Conservation (phyloP, 2,888 invertebrate genomes). For the Tachina lurida region DNA sequence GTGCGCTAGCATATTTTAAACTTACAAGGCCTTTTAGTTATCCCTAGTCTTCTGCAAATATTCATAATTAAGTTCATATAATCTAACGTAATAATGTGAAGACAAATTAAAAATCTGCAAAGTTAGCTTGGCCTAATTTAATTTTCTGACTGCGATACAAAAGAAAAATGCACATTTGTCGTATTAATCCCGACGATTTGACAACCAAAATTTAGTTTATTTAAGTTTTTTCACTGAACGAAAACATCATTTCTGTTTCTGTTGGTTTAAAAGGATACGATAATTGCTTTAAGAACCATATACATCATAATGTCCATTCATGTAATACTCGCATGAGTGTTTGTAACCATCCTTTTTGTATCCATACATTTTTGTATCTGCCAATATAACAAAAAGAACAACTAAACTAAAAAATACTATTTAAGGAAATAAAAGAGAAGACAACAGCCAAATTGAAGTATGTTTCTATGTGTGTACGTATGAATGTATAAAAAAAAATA, state of each 20-base stretch:
- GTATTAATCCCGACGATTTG: conserved; percentile 56
- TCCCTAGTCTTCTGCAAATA: too few species aligned
- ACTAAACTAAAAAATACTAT: background rate
- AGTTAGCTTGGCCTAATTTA: background rate
- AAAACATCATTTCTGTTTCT: conserved; percentile 5
- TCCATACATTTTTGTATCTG: background rate
- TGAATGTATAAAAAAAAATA: background rate
- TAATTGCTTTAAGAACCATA: conserved; percentile 65
- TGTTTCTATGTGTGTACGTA: background rate
- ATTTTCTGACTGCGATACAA: background rate
- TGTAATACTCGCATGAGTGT: conserved; percentile 25
- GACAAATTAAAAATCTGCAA: background rate
- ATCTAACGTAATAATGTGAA: too few species aligned
- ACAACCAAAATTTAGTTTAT: conserved; percentile 34
- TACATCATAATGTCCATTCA: conserved; percentile 48
- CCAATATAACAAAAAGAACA: conserved; percentile 12
- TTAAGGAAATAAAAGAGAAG: background rate
- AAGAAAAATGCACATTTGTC: conserved; percentile 18
- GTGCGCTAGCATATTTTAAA: too few species aligned
- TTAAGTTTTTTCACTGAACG: background rate
- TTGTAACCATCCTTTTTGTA: background rate
- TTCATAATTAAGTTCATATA: too few species aligned
- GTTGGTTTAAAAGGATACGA: conserved; percentile 48
- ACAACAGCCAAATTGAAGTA: conserved; percentile 37
- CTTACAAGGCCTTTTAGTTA: too few species aligned